Conservation (phyloP, 2,797 vertebrate genomes). For the Xyrichtys novacula region DNA sequence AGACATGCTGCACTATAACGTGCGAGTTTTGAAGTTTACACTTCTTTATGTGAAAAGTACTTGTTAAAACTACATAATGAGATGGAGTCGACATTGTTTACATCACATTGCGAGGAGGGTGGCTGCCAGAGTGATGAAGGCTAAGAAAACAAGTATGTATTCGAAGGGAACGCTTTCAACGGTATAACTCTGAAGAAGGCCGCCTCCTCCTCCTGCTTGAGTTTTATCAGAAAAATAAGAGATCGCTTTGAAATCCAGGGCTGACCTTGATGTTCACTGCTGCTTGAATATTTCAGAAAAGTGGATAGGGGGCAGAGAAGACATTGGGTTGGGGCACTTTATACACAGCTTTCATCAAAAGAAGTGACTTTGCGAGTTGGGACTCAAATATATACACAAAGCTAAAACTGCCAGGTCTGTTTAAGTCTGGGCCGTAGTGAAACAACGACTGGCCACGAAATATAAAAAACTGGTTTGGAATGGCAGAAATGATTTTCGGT, state of each 20-base stretch:
- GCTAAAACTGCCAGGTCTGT: conserved; percentile 49
- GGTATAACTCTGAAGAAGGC: conserved; percentile 1
- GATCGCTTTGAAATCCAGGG: conserved; percentile 53
- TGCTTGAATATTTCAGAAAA: conserved; percentile 44
- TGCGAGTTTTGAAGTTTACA: conserved; percentile 41
- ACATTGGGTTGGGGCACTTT: conserved; percentile 30
- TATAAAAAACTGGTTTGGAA: conserved; percentile 23
- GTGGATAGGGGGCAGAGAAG: conserved; percentile 41
- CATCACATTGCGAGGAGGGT: conserved; percentile 11
- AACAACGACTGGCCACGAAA: conserved; percentile 33
- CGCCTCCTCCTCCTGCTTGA: neutral
- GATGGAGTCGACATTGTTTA: conserved; percentile 23
- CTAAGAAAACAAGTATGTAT: neutral
- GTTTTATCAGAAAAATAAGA: conserved; percentile 2
- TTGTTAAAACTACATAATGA: conserved; percentile 22
- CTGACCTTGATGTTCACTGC: conserved; percentile 60
- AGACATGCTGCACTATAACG: conserved; percentile 1
- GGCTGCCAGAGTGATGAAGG: conserved; percentile 6
- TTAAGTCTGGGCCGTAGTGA: conserved; percentile 31
- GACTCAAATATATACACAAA: conserved; percentile 47
- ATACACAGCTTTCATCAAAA: conserved; percentile 56
- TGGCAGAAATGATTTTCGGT: conserved; percentile 17
- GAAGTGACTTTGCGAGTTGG: conserved; percentile 35
- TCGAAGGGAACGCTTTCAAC: conserved; percentile 1
- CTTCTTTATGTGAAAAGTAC: conserved; percentile 12